Conservation (phyloP, 2,797 vertebrate genomes). For the Microchirus variegatus region DNA sequence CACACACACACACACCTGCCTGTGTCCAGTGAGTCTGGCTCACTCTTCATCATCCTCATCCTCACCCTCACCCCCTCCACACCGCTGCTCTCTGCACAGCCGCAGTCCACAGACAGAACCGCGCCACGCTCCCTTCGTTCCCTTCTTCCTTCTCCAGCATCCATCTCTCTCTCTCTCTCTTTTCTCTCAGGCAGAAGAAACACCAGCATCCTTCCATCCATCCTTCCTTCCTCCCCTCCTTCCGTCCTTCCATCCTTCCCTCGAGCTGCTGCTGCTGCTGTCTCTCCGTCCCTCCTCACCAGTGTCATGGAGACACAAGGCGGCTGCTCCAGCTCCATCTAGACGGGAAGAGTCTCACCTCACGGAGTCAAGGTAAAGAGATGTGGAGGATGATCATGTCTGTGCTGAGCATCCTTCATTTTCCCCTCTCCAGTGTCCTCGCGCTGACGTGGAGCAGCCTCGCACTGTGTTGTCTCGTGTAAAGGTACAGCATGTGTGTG, state of each 20-base stretch:
- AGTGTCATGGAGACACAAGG: conserved; percentile 65
- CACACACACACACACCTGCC: too few relatives aligned
- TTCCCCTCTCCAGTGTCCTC: conserved; percentile 27
- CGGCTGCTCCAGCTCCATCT: conserved; percentile 64
- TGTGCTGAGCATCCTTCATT: background rate
- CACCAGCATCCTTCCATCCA: conserved; percentile 24
- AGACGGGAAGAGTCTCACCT: conserved; percentile 70
- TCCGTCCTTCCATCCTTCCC: background rate
- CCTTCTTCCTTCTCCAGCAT: conserved; percentile 40
- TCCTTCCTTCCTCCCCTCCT: background rate
- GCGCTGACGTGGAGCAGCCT: conserved; percentile 59
- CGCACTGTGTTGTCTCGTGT: background rate
- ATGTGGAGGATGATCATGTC: conserved; percentile 16
- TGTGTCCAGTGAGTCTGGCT: conserved; percentile 43
- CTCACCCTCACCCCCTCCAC: background rate
- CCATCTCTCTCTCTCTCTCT: conserved; percentile 24
- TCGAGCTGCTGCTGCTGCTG: conserved; percentile 43
- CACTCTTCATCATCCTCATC: conserved; percentile 50
- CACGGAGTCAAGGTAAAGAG: conserved; percentile 80
- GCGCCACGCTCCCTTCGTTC: conserved; percentile 51
- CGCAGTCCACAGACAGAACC: conserved; percentile 74
- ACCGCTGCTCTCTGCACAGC: conserved; percentile 65
- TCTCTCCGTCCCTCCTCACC: conserved; percentile 60
- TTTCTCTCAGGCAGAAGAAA: conserved; percentile 38
- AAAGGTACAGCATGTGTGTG: too few relatives aligned